These are phyloP conservation scores for Cosmia trapezina DNA, from an alignment of 2,888 invertebrate species.

Conservation along the genomic window DNA sequence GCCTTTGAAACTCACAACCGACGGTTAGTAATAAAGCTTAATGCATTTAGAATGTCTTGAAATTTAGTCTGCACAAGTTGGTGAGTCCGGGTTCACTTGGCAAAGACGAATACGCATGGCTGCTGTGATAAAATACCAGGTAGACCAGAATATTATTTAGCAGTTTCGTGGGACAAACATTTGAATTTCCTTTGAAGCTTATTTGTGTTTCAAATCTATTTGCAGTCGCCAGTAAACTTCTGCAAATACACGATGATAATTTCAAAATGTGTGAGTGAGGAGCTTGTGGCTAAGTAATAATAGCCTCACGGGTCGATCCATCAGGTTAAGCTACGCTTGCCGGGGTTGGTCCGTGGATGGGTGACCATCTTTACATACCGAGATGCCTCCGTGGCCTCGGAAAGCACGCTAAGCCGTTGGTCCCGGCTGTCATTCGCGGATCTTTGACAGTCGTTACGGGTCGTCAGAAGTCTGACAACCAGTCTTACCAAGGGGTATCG, in stretches of 20 bases:
- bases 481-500: too few relatives aligned
- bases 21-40: slow-evolving; percentile 76
- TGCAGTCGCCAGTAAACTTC: neutral
- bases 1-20: slow-evolving; percentile 83
- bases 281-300: too few relatives aligned
- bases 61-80: slow-evolving; percentile 29
- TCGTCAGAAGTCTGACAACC: too few relatives aligned
- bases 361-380: too few relatives aligned
- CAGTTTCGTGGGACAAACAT: neutral
- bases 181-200: slow-evolving; percentile 6
- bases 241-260: neutral
- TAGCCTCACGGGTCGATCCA: too few relatives aligned
- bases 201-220: neutral
- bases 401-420: too few relatives aligned
- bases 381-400: too few relatives aligned
- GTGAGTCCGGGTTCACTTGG: neutral
- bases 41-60: slow-evolving; percentile 43
- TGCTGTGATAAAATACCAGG: neutral
- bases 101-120: slow-evolving; percentile 10
- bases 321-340: too few relatives aligned
- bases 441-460: too few relatives aligned
- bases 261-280: too few relatives aligned
- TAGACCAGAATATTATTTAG: slow-evolving; percentile 3
- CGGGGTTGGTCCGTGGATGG: too few relatives aligned
- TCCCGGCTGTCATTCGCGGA: too few relatives aligned